Evolutionary conservation across 2,797 vertebrate species (phyloP), one percentile per base, ranked within the genome.

Genomic region (Protonibea diacanthus): DNA sequence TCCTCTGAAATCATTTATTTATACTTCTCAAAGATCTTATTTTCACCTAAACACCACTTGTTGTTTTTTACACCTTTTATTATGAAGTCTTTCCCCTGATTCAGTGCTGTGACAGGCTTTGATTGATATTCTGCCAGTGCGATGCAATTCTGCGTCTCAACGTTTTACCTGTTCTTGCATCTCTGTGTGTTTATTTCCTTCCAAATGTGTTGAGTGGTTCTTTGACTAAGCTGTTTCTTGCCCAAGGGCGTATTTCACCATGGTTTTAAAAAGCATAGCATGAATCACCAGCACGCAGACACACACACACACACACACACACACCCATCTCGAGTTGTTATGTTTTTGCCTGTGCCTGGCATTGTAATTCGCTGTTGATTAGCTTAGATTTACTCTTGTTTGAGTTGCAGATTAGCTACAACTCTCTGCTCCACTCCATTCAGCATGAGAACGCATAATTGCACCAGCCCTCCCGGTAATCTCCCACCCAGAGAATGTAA

Each of bases 381-480:
- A 92, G 52, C 86, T 88, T 57, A 88, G 90, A 90, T 93, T 92
- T 89, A 92, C 89, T 88, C 84, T 86, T 88, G 92, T 93, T 95
- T 93, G 89, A 94, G 92, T 93, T 93, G 91, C 86, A 93, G 92
- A 93, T 93, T 89, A 94, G 89, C 85, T 86, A 75, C 85, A 88
- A 90, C 82, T 91, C 85, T 84, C 45, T 59, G 80, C 90, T 91
- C 59, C 64, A 71, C 79, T 87, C 86, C 77, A 85, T 94, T 88
- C 91, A 93, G 85, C 63, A 86, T 77, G 86, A 89, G 88, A 82
- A 90, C 69, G 73, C 86, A 89, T 93, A 92, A 93, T 95, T 92
- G 91, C 89, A 66, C 66, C 81, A 74, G 71, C 71, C 84, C 85
- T 91, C 84, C 74, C 78, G 66, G 86, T 92, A 92, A 93, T 94